These are phyloP conservation scores for Parauchenoglanis punctatus DNA, from an alignment of 2,797 vertebrate species.

Conservation along the genomic window DNA sequence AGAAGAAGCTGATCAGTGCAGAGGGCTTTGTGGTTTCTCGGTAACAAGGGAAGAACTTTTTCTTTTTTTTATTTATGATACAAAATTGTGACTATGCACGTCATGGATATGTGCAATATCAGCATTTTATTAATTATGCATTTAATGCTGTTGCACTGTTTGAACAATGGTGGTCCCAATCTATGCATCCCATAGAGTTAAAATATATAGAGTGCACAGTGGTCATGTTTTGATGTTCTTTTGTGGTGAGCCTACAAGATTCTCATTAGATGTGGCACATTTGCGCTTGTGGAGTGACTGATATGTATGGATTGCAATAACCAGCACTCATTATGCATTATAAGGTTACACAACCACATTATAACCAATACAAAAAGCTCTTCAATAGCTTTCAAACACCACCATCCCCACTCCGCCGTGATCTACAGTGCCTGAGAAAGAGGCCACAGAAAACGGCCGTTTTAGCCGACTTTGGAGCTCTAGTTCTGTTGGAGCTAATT, in stretches of 20 bases:
- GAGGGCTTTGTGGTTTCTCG: neutral
- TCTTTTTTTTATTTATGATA: neutral
- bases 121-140: neutral
- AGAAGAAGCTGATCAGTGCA: neutral
- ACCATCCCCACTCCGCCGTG: neutral
- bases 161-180: neutral
- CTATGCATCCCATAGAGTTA: neutral
- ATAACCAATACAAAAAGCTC: neutral
- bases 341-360: neutral
- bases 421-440: neutral
- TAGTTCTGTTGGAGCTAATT: neutral
- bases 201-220: neutral
- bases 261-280: neutral
- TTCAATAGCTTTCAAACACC: neutral
- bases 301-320: neutral
- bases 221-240: neutral
- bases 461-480: neutral
- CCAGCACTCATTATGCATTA: neutral
- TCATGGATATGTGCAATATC: neutral
- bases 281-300: neutral
- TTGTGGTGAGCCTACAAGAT: neutral
- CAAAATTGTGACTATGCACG: neutral
- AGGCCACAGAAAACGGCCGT: neutral
- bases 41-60: neutral
- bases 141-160: neutral